Conservation (phyloP, 2,113 vertebrate genomes). For the Leptobrachium ailaonicum region DNA sequence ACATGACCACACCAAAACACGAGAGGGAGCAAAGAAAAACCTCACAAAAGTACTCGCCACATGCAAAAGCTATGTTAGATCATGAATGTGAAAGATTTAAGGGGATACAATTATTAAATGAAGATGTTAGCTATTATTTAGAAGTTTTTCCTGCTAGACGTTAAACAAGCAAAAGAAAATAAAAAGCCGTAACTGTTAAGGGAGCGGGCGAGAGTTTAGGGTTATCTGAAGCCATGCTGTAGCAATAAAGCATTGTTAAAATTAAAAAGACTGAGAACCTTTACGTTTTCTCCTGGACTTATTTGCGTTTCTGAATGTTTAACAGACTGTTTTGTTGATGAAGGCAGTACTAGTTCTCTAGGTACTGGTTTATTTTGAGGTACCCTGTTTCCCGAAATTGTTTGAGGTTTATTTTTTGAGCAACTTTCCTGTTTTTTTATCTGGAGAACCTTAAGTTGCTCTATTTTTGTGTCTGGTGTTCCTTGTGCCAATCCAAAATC, state of each 20-base stretch:
- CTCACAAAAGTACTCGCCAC: neutral
- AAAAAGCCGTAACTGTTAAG: neutral
- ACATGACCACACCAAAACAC: neutral
- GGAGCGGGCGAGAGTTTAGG: neutral
- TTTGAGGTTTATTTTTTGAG: constrained; percentile 63
- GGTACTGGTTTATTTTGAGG: constrained; percentile 56
- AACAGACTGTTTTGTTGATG: constrained; percentile 67
- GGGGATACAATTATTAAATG: no score
- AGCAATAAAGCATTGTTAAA: constrained; percentile 2
- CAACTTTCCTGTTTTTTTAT: constrained; percentile 78
- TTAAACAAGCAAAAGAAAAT: neutral
- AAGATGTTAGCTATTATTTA: no score
- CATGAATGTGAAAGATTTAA: no score
- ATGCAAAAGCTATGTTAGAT: neutral
- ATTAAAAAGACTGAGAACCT: constrained; percentile 67
- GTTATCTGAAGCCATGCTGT: constrained; percentile 7
- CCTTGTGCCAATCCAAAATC: constrained; percentile 98
- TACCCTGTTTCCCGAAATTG: constrained; percentile 64
- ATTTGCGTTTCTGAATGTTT: constrained; percentile 70
- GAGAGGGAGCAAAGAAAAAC: neutral
- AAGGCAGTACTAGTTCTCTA: constrained; percentile 59
- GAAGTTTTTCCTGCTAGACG: neutral
- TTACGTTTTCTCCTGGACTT: constrained; percentile 82
- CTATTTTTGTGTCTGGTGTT: constrained; percentile 86
- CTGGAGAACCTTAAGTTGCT: constrained; percentile 85